Percentiles rank a stretch among this genome's conserved stretches.
Evolutionary conservation across 2,888 invertebrate genomes (phyloP).

Genomic region (Mechanitis mazaeus): DNA sequence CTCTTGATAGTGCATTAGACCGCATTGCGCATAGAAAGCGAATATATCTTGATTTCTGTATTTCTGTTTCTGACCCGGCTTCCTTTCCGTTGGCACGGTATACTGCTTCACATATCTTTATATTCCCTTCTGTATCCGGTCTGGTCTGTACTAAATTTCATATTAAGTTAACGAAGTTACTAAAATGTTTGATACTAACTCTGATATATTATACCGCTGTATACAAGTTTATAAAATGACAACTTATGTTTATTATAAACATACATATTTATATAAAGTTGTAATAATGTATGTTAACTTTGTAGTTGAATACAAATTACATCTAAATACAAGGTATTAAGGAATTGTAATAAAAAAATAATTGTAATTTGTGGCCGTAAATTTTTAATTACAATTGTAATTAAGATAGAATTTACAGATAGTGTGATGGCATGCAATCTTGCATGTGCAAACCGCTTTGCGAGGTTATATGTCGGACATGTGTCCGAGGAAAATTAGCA

Average conservation of each 20-base stretch:
- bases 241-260: too few relatives aligned
- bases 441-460: conserved; percentile 28
- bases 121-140: conserved; percentile 15
- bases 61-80: conserved; percentile 14
- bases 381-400: conserved; percentile 10
- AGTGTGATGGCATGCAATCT: conserved; percentile 28
- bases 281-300: too few relatives aligned
- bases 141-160: conserved; percentile 2
- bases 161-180: conserved; percentile 1
- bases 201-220: background rate
- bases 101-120: conserved; percentile 20
- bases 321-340: too few relatives aligned
- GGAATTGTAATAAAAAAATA: too few relatives aligned
- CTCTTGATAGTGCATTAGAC: conserved; percentile 13
- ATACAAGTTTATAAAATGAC: too few relatives aligned
- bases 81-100: conserved; percentile 19
- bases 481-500: conserved; percentile 14
- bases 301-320: too few relatives aligned
- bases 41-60: conserved; percentile 17
- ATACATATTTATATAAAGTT: too few relatives aligned
- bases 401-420: conserved; percentile 14
- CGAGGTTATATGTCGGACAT: conserved; percentile 16
- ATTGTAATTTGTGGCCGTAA: too few relatives aligned
- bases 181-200: background rate
- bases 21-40: conserved; percentile 24